Evolutionary conservation across 1,140 invertebrate genomes (phyloP).

Genomic region (Coenobita brevimanus): DNA sequence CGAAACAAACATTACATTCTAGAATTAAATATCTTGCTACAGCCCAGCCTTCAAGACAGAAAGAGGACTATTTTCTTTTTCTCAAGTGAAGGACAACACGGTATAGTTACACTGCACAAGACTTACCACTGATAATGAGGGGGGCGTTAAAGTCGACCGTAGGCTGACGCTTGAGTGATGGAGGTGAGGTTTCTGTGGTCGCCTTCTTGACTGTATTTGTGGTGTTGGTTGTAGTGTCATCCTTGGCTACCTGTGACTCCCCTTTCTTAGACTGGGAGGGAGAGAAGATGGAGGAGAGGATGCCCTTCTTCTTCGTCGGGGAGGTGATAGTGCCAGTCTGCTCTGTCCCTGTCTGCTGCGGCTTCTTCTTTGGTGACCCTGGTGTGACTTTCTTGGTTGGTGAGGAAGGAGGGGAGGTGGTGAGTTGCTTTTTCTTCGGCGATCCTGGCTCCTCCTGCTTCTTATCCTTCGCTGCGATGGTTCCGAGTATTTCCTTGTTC

Average conservation of each 20-base stretch:
- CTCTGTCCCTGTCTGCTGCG: background rate
- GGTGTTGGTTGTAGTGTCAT: background rate
- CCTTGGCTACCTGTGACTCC: background rate
- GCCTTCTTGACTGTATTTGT: background rate
- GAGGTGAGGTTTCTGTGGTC: background rate
- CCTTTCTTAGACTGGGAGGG: background rate
- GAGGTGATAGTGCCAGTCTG: background rate
- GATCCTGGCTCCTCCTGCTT: too few relatives aligned
- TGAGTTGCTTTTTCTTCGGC: too few relatives aligned
- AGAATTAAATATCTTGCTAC: too few relatives aligned
- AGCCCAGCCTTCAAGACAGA: too few relatives aligned
- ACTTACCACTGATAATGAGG: conserved; percentile 35
- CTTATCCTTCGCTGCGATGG: too few relatives aligned
- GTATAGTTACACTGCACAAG: too few relatives aligned
- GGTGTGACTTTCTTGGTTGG: background rate
- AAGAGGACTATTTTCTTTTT: too few relatives aligned
- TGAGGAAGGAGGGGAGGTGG: background rate
- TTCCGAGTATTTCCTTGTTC: too few relatives aligned
- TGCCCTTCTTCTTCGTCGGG: conserved; percentile 33
- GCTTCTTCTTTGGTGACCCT: conserved; percentile 4
- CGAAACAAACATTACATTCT: too few relatives aligned
- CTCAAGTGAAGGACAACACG: too few relatives aligned
- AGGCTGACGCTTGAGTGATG: conserved; percentile 15
- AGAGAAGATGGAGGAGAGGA: conserved; percentile 29
- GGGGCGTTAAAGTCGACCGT: conserved; percentile 34